Conservation (phyloP, 2,113 vertebrate species). For the Ophthalmolycus amberensis region DNA sequence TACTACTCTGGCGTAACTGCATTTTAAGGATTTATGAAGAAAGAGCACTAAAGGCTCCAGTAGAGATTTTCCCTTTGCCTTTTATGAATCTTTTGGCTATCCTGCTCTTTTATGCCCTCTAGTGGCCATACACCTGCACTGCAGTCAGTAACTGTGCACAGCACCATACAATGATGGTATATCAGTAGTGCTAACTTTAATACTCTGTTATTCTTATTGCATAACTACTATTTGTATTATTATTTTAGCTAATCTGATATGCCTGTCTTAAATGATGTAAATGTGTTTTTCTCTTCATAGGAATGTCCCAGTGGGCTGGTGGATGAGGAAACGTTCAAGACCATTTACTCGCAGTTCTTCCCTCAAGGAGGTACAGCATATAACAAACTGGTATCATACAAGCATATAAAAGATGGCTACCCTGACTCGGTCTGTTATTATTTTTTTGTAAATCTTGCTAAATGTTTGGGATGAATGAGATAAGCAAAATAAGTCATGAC, state of each 20-base stretch:
- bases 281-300: slow-evolving; percentile 71
- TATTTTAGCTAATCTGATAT: background rate
- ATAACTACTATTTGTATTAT: background rate
- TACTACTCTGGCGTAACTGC: background rate
- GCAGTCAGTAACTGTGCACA: background rate
- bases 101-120: background rate
- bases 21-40: background rate
- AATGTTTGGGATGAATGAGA: background rate
- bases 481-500: background rate
- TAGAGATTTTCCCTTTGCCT: background rate
- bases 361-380: slow-evolving; percentile 91
- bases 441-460: background rate
- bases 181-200: background rate
- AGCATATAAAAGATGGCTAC: background rate
- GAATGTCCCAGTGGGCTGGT: slow-evolving; percentile 96
- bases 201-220: background rate
- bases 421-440: background rate
- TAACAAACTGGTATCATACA: background rate
- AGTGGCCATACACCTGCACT: slow-evolving; percentile 4
- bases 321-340: slow-evolving; percentile 96
- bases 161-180: background rate
- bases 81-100: background rate
- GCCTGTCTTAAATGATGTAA: background rate
- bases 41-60: background rate
- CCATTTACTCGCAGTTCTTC: slow-evolving; percentile 97